Conservation (phyloP, 2,888 invertebrate genomes). For the Pollenia labialis region DNA sequence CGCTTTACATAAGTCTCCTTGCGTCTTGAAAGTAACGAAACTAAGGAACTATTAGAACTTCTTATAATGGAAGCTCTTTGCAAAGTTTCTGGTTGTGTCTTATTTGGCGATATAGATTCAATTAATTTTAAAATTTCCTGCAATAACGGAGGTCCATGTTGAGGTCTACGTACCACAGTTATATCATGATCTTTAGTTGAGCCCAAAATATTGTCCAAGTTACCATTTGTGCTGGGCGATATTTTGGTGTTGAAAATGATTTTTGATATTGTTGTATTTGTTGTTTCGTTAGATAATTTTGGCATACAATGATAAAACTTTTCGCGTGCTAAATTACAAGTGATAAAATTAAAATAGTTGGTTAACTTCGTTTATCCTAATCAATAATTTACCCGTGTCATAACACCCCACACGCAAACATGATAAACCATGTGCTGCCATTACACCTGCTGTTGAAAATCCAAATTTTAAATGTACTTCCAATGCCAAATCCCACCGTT, state of each 20-base stretch:
- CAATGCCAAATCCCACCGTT: conserved; percentile 92
- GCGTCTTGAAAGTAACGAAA: conserved; percentile 82
- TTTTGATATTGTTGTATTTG: conserved; percentile 78
- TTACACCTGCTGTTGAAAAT: conserved; percentile 90
- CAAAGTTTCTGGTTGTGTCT: conserved; percentile 81
- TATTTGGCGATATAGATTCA: conserved; percentile 84
- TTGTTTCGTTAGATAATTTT: conserved; percentile 78
- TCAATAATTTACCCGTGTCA: conserved; percentile 86
- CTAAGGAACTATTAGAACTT: conserved; percentile 81
- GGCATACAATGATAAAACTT: conserved; percentile 83
- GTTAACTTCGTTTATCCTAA: neutral
- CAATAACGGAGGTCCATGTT: conserved; percentile 88
- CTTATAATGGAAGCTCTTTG: conserved; percentile 81
- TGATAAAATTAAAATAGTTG: neutral
- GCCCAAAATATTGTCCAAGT: conserved; percentile 64
- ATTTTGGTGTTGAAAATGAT: conserved; percentile 70
- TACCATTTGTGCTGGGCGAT: conserved; percentile 41
- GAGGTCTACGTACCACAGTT: conserved; percentile 84
- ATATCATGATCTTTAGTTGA: conserved; percentile 74
- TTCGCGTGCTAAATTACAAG: conserved; percentile 79
- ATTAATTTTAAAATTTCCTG: conserved; percentile 89
- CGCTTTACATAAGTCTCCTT: conserved; percentile 85
- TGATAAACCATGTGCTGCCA: conserved; percentile 95
- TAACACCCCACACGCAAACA: conserved; percentile 92
- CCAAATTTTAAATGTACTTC: conserved; percentile 95